phyloP scores from a whole-genome alignment of 1,140 invertebrate species.

The Pachypeltis micranthus region DNA sequence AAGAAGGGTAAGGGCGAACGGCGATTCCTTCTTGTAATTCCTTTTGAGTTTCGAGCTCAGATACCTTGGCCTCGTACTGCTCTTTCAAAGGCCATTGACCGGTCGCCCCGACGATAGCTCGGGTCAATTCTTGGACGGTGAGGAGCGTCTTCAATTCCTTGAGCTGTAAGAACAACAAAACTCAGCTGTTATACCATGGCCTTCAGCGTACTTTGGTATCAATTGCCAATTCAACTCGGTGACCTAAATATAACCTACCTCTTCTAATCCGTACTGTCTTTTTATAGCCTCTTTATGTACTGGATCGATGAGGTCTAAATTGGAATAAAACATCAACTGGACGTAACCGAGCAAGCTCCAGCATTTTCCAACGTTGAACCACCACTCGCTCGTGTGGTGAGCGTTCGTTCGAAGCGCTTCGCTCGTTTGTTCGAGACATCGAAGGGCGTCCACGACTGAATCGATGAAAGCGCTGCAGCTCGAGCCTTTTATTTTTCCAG shows the following conservation, averaged over 20 bases:
- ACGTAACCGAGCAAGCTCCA: conserved; percentile 37
- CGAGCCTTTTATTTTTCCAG: background rate
- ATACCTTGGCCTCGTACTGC: conserved; percentile 31
- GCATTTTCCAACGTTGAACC: conserved; percentile 18
- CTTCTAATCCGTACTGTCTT: conserved; percentile 49
- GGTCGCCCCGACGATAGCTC: conserved; percentile 13
- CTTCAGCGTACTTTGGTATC: too few relatives aligned
- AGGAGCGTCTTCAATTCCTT: conserved; percentile 27
- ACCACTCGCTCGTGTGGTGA: conserved; percentile 6
- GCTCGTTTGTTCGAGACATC: background rate
- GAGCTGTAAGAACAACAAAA: conserved; percentile 11
- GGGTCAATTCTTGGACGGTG: conserved; percentile 22
- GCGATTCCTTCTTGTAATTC: conserved; percentile 39
- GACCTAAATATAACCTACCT: conserved; percentile 31
- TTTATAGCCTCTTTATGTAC: conserved; percentile 57
- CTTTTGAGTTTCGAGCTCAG: conserved; percentile 31
- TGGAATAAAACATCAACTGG: conserved; percentile 35
- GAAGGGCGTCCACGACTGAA: background rate
- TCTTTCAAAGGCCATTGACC: conserved; percentile 29
- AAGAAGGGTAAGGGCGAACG: conserved; percentile 40
- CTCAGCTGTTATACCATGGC: too few relatives aligned
- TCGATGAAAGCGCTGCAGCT: background rate
- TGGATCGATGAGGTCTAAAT: conserved; percentile 51
- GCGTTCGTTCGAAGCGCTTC: background rate
- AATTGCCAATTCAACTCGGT: background rate